Evolutionary conservation across 2,113 vertebrate species (phyloP).

Genomic region (Protobothrops flavoviridis): DNA sequence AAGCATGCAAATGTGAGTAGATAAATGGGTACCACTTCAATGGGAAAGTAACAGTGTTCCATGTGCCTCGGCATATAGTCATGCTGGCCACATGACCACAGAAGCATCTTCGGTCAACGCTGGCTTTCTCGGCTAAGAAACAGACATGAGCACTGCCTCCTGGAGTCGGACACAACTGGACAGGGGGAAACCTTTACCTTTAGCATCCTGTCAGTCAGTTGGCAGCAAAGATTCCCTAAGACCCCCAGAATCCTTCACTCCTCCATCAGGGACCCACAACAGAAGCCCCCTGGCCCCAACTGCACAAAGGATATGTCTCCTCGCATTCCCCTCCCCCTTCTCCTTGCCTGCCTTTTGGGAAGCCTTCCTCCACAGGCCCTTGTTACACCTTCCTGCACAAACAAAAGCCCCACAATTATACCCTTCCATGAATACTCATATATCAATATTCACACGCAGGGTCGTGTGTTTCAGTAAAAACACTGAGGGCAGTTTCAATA

Average conservation of each 20-base stretch:
- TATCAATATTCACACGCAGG: slow-evolving; percentile 13
- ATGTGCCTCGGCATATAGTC: background rate
- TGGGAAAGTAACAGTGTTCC: background rate
- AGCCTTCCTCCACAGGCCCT: background rate
- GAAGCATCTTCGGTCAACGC: background rate
- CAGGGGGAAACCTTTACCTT: background rate
- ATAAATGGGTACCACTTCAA: background rate
- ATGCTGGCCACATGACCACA: background rate
- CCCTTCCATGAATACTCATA: background rate
- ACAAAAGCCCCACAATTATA: slow-evolving; percentile 9
- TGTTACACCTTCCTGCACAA: background rate
- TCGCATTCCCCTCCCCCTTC: background rate
- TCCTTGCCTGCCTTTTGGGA: background rate
- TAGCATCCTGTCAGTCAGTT: background rate
- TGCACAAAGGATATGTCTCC: background rate
- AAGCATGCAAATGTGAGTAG: background rate
- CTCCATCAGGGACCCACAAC: background rate
- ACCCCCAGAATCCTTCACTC: background rate
- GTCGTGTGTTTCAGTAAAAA: slow-evolving; percentile 8
- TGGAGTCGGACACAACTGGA: background rate
- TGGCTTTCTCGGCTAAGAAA: background rate
- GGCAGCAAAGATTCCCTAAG: background rate
- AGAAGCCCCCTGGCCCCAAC: background rate
- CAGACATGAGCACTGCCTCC: background rate
- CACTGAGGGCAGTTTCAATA: slow-evolving; percentile 14